These are phyloP conservation scores for Carcinoscorpius rotundicauda DNA, from an alignment of 1,140 invertebrate species.

Conservation along the genomic window DNA sequence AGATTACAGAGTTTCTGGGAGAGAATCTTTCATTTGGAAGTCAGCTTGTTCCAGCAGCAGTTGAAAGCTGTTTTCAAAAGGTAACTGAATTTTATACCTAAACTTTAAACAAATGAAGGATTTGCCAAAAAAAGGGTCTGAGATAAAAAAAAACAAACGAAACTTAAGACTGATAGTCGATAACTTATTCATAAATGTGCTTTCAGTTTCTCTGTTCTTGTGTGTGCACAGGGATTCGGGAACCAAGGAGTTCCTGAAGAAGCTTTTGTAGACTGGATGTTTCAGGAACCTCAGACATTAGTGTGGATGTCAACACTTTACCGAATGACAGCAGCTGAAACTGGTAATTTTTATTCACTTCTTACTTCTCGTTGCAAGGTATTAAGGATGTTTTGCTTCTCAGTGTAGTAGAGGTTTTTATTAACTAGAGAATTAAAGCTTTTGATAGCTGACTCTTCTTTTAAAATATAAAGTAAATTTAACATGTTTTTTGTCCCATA, in stretches of 20 bases:
- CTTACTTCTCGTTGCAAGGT: background rate
- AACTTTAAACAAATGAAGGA: conserved; percentile 25
- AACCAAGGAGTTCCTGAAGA: conserved; percentile 37
- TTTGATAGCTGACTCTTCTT: no score
- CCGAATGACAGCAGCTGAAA: conserved; percentile 42
- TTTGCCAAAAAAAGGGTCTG: no score
- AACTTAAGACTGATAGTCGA: no score
- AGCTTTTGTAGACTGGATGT: conserved; percentile 43
- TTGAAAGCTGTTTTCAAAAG: conserved; percentile 48
- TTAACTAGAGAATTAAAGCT: no score
- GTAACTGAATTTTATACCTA: conserved; percentile 34
- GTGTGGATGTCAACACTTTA: conserved; percentile 48
- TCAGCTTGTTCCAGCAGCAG: conserved; percentile 39
- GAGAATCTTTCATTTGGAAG: conserved; percentile 41
- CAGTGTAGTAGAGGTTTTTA: no score
- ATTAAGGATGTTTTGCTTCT: no score
- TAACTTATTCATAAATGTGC: no score
- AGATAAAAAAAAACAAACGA: no score
- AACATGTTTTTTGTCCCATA: no score
- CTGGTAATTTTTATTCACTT: conserved; percentile 30
- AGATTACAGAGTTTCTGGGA: conserved; percentile 43
- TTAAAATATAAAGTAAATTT: no score
- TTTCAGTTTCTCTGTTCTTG: no score
- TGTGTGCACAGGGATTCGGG: no score
- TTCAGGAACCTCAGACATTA: conserved; percentile 44